A percentile compares a stretch with the other conserved stretches of the same genome.
These are phyloP conservation scores for Plectrocnemia conspersa DNA, from an alignment of 1,140 invertebrate species.

Conservation along the genomic window DNA sequence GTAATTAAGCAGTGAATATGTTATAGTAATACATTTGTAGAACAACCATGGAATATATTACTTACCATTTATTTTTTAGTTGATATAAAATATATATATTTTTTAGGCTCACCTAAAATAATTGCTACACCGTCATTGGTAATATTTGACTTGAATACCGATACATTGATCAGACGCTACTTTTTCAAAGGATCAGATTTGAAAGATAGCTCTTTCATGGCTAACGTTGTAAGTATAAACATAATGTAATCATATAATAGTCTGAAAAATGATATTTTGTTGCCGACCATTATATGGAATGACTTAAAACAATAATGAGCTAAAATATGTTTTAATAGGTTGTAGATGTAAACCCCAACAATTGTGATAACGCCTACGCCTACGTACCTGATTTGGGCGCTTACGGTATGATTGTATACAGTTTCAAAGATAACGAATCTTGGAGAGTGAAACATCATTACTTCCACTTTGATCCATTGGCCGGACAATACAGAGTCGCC, in stretches of 20 bases:
- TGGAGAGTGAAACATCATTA: conserved; percentile 74
- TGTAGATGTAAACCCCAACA: conserved; percentile 61
- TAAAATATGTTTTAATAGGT: conserved; percentile 43
- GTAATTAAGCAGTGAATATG: neutral
- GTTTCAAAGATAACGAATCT: conserved; percentile 64
- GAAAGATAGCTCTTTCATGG: conserved; percentile 67
- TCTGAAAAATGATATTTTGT: neutral
- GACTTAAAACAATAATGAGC: neutral
- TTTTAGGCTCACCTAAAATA: conserved; percentile 50
- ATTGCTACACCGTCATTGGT: conserved; percentile 60
- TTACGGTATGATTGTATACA: conserved; percentile 72
- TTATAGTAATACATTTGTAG: neutral
- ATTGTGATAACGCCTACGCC: conserved; percentile 67
- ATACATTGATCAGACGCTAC: conserved; percentile 61
- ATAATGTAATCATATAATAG: neutral
- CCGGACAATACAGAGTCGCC: conserved; percentile 65
- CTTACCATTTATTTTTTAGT: too few relatives aligned
- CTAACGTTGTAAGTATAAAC: conserved; percentile 56
- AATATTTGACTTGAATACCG: conserved; percentile 70
- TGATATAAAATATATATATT: too few relatives aligned
- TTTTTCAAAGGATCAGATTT: conserved; percentile 60
- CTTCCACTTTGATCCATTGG: conserved; percentile 74
- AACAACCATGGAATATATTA: too few relatives aligned
- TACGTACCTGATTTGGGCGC: conserved; percentile 70
- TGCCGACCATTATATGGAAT: neutral